Percentiles rank a stretch among this genome's conserved stretches.
These are phyloP conservation scores for Galeruca laticollis DNA, from an alignment of 2,888 invertebrate species.

Conservation along the genomic window DNA sequence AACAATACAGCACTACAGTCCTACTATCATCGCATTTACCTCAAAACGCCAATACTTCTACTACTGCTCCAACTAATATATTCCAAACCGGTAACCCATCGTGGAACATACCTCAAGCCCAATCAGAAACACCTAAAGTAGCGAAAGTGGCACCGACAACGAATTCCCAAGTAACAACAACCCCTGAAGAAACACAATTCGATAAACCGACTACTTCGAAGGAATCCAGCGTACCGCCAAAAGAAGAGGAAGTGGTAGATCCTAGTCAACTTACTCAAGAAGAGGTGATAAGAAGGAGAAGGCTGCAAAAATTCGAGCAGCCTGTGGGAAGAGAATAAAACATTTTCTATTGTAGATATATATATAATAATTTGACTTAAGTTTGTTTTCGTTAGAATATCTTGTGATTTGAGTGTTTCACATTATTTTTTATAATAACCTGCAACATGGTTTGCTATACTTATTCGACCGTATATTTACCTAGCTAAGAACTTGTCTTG, in stretches of 20 bases:
- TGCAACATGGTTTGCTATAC: background rate
- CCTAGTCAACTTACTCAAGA: slow-evolving; percentile 63
- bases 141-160: slow-evolving; percentile 42
- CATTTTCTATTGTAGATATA: slow-evolving; percentile 25
- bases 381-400: slow-evolving; percentile 22
- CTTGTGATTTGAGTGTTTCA: slow-evolving; percentile 15
- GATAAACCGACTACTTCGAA: slow-evolving; percentile 37
- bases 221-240: slow-evolving; percentile 6
- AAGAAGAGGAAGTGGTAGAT: slow-evolving; percentile 5
- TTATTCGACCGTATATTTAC: background rate
- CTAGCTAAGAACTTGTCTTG: background rate
- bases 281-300: slow-evolving; percentile 80
- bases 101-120: slow-evolving; percentile 14
- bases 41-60: slow-evolving; percentile 60
- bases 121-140: slow-evolving; percentile 37
- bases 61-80: slow-evolving; percentile 12
- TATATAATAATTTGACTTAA: slow-evolving; percentile 24
- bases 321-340: slow-evolving; percentile 25
- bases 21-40: slow-evolving; percentile 62
- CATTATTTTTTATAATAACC: slow-evolving; percentile 16
- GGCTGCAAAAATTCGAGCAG: slow-evolving; percentile 77
- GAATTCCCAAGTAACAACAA: slow-evolving; percentile 32
- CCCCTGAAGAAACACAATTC: slow-evolving; percentile 10
- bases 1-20: slow-evolving; percentile 86
- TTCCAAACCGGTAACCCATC: slow-evolving; percentile 11